Evolutionary conservation across 2,797 vertebrate species (phyloP).

Genomic region (Alectoris magna): DNA sequence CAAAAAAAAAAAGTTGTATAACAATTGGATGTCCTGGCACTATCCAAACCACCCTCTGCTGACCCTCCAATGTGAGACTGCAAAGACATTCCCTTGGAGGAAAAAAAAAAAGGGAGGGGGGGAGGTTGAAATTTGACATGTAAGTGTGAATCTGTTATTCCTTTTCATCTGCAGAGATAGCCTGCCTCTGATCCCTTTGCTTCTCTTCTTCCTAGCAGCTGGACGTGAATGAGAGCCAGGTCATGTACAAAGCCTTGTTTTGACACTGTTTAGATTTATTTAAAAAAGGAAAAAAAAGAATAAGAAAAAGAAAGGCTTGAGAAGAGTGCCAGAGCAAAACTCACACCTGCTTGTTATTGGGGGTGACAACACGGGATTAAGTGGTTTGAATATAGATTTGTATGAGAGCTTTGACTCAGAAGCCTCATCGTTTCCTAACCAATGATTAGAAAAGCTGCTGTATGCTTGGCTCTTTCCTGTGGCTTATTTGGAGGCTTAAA

Average conservation of each 20-base stretch:
- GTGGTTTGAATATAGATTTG: slow-evolving; percentile 67
- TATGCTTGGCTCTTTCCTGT: slow-evolving; percentile 70
- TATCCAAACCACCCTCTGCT: slow-evolving; percentile 51
- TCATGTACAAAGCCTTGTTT: slow-evolving; percentile 32
- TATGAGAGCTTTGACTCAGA: slow-evolving; percentile 61
- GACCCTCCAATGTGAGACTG: slow-evolving; percentile 9
- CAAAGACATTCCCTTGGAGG: neutral
- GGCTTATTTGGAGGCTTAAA: slow-evolving; percentile 69
- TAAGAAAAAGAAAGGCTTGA: slow-evolving; percentile 16
- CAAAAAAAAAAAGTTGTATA: slow-evolving; percentile 44
- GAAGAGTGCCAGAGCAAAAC: slow-evolving; percentile 42
- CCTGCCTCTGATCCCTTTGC: neutral
- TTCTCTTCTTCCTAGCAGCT: slow-evolving; percentile 20
- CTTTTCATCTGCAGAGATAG: slow-evolving; percentile 7
- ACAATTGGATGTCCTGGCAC: slow-evolving; percentile 50
- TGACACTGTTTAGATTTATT: slow-evolving; percentile 19
- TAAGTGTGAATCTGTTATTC: slow-evolving; percentile 28
- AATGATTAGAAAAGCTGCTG: slow-evolving; percentile 70
- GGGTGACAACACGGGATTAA: slow-evolving; percentile 72
- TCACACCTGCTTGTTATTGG: slow-evolving; percentile 72
- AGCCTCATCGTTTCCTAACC: slow-evolving; percentile 70
- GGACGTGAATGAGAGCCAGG: neutral
- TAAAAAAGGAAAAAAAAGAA: slow-evolving; percentile 7
- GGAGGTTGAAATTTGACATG: neutral
- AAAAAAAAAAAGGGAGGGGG: neutral